Conservation (phyloP, 1,140 invertebrate genomes). For the Orchesella cincta region DNA sequence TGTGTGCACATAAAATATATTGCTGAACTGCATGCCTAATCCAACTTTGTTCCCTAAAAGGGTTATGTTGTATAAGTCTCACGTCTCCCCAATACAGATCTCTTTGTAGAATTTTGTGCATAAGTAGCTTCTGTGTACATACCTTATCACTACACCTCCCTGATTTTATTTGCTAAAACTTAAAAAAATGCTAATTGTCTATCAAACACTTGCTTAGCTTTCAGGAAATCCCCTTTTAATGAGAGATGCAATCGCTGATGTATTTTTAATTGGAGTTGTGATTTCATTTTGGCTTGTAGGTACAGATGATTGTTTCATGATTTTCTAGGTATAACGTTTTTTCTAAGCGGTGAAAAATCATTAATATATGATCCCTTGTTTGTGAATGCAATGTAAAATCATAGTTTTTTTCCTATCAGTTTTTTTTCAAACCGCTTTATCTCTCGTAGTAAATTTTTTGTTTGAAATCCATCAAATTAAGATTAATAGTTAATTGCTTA, state of each 20-base stretch:
- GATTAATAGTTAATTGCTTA: not conserved
- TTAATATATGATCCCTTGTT: no score
- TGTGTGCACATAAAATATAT: no score
- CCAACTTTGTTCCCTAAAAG: no score
- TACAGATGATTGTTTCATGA: no score
- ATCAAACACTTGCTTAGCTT: no score
- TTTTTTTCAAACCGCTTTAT: not conserved
- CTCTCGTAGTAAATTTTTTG: not conserved
- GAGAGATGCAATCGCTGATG: conserved; percentile 3
- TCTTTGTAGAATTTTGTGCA: not conserved
- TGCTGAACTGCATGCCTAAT: no score
- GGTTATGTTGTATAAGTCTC: no score
- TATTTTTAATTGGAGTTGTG: conserved; percentile 7
- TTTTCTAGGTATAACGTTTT: not conserved
- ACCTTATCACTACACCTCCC: no score
- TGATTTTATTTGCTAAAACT: no score
- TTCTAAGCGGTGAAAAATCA: not conserved
- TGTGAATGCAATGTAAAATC: not conserved
- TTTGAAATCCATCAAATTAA: not conserved
- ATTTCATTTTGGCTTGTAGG: conserved; percentile 14
- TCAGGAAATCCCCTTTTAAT: not conserved
- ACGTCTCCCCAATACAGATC: no score
- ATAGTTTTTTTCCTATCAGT: not conserved
- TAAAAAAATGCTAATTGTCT: not conserved
- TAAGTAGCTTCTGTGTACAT: no score